Evolutionary conservation across 1,140 invertebrate genomes (phyloP).

Genomic region (Drosophila fuyamai): DNA sequence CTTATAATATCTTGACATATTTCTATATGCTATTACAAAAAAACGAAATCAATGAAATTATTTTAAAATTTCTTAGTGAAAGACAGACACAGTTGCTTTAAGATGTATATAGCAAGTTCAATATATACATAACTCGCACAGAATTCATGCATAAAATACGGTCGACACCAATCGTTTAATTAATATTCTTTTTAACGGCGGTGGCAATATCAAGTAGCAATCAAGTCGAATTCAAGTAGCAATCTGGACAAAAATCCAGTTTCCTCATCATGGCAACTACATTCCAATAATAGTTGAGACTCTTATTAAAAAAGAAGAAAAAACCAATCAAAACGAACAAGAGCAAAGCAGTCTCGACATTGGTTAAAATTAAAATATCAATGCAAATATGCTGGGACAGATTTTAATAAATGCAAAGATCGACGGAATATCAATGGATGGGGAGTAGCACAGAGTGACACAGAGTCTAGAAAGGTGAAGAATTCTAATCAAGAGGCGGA

Average conservation of each 20-base stretch:
- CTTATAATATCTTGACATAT: too few relatives aligned
- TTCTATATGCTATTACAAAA: too few relatives aligned
- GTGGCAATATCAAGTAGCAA: conserved; percentile 25
- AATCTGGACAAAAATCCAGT: conserved; percentile 34
- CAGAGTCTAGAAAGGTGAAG: background rate
- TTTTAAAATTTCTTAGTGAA: background rate
- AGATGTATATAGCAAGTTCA: conserved; percentile 3
- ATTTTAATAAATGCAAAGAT: conserved; percentile 70
- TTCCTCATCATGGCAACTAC: conserved; percentile 33
- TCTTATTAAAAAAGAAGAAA: conserved; percentile 19
- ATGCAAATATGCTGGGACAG: conserved; percentile 58
- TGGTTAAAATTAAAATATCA: conserved; percentile 52
- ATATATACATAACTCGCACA: conserved; percentile 17
- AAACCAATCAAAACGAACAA: conserved; percentile 53
- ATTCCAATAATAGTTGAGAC: conserved; percentile 40
- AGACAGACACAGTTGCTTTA: background rate
- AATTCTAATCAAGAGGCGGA: conserved; percentile 60
- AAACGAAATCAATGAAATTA: too few relatives aligned
- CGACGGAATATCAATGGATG: background rate
- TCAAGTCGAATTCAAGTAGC: conserved; percentile 22
- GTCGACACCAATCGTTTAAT: conserved; percentile 11
- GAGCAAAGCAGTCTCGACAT: background rate
- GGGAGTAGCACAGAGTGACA: background rate
- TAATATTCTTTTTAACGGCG: conserved; percentile 33
- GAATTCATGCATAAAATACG: background rate